These are phyloP conservation scores for Hyperopisus bebe DNA, from an alignment of 2,113 vertebrate species.

Conservation along the genomic window DNA sequence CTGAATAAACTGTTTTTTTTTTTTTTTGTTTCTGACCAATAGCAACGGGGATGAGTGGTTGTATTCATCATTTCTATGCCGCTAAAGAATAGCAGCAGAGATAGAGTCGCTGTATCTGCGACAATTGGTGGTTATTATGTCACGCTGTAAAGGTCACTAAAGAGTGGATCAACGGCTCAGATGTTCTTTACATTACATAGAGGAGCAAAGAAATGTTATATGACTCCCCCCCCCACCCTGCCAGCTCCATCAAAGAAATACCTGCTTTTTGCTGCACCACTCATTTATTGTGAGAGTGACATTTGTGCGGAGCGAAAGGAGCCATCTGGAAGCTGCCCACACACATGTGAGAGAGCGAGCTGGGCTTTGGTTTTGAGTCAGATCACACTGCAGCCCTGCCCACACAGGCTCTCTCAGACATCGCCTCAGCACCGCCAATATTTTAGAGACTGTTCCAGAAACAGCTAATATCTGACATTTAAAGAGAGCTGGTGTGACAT, in stretches of 20 bases:
- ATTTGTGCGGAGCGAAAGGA: constrained; percentile 63
- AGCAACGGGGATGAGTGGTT: background rate
- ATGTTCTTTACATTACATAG: too few relatives aligned
- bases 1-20: background rate
- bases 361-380: constrained; percentile 68
- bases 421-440: constrained; percentile 46
- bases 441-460: constrained; percentile 49
- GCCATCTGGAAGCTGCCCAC: constrained; percentile 74
- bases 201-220: background rate
- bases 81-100: background rate
- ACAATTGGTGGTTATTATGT: background rate
- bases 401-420: constrained; percentile 63
- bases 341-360: constrained; percentile 69
- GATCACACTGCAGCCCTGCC: constrained; percentile 35
- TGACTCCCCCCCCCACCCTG: background rate
- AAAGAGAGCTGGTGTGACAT: constrained; percentile 38
- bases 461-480: constrained; percentile 66
- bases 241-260: constrained; percentile 31
- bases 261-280: constrained; percentile 46
- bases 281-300: constrained; percentile 67
- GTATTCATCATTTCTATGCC: background rate
- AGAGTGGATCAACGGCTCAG: background rate
- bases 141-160: background rate
- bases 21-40: background rate
- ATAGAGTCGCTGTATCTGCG: background rate